Conservation (phyloP, 1,140 invertebrate species). For the Cherax destructor region DNA sequence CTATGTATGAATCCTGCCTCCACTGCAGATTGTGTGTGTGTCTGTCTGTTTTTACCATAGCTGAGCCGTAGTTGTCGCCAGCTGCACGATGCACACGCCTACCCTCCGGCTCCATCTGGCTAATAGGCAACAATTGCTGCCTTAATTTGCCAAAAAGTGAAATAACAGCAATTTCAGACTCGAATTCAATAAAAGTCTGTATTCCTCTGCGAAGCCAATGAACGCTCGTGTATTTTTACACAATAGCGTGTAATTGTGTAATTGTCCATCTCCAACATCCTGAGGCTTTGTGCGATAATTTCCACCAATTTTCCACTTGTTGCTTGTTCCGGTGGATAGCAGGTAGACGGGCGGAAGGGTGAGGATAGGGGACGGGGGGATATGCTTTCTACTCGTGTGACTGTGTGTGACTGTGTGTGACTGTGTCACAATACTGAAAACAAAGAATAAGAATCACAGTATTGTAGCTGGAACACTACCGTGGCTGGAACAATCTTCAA, state of each 20-base stretch:
- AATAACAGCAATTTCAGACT: slow-evolving; percentile 33
- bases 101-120: slow-evolving; percentile 1
- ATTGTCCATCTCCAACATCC: slow-evolving; percentile 44
- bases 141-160: slow-evolving; percentile 38
- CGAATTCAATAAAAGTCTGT: slow-evolving; percentile 33
- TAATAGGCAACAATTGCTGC: slow-evolving; percentile 32
- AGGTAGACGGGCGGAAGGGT: neutral
- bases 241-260: slow-evolving; percentile 61
- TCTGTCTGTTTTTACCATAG: no score
- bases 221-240: slow-evolving; percentile 19
- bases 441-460: no score
- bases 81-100: neutral
- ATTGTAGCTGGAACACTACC: no score
- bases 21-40: no score
- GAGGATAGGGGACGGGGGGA: neutral
- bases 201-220: neutral
- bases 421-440: no score
- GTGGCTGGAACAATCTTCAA: no score
- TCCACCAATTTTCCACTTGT: slow-evolving; percentile 54
- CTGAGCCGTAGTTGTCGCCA: no score
- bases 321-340: slow-evolving; percentile 35
- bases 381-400: slow-evolving; percentile 2
- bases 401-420: no score
- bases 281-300: slow-evolving; percentile 52
- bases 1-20: no score